phyloP scores from a whole-genome alignment of 2,888 invertebrate genomes.

The Sinelater perroti region DNA sequence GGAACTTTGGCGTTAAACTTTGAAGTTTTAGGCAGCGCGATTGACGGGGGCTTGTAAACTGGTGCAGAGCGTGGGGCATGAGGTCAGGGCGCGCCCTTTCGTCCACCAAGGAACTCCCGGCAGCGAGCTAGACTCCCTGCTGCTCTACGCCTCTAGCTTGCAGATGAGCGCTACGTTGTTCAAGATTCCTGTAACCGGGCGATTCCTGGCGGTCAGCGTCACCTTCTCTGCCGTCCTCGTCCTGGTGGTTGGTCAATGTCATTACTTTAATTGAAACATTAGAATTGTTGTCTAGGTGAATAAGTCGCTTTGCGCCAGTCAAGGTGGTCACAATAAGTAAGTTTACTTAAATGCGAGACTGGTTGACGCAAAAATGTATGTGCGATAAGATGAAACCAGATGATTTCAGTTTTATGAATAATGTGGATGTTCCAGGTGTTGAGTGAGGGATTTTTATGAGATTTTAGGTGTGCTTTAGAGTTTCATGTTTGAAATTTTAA shows the following conservation, averaged over 20 bases:
- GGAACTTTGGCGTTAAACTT: too few relatives aligned
- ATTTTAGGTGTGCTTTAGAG: too few relatives aligned
- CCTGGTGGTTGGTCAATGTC: constrained; percentile 78
- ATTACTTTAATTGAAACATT: constrained; percentile 63
- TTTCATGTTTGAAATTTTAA: too few relatives aligned
- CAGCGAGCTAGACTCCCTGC: constrained; percentile 78
- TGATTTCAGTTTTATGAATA: too few relatives aligned
- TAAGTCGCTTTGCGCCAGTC: too few relatives aligned
- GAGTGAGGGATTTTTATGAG: too few relatives aligned
- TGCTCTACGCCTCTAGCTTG: constrained; percentile 79
- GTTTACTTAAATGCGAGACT: too few relatives aligned
- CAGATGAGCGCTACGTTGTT: constrained; percentile 79
- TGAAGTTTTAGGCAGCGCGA: constrained; percentile 79
- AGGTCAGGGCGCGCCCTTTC: constrained; percentile 79
- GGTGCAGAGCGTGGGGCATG: constrained; percentile 80
- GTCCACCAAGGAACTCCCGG: constrained; percentile 81
- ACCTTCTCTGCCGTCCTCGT: constrained; percentile 68
- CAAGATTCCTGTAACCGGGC: constrained; percentile 75
- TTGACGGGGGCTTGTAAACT: constrained; percentile 76
- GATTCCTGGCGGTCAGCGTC: constrained; percentile 71
- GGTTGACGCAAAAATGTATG: too few relatives aligned
- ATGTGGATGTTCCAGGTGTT: too few relatives aligned
- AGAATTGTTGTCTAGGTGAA: background rate
- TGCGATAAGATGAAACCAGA: too few relatives aligned
- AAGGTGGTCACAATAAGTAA: too few relatives aligned